Conservation (phyloP, 2,113 vertebrate genomes). For the Oostethus manadensis region DNA sequence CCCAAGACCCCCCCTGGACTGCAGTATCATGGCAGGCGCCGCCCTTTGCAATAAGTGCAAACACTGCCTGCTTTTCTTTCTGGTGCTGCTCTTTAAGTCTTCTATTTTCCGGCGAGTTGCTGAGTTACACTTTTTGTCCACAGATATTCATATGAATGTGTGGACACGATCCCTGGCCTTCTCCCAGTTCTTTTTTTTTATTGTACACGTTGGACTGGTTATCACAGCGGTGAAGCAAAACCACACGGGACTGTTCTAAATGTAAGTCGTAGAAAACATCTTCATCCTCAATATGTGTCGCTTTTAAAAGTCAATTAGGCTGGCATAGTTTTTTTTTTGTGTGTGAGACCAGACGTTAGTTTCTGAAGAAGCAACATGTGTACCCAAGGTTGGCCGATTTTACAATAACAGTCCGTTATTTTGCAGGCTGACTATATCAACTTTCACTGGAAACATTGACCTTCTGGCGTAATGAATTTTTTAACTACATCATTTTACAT, state of each 20-base stretch:
- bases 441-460: no score
- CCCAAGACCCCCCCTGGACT: no score
- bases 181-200: slow-evolving; percentile 42
- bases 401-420: background rate
- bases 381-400: background rate
- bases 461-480: no score
- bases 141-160: slow-evolving; percentile 25
- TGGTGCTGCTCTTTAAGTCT: slow-evolving; percentile 19
- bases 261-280: slow-evolving; percentile 39
- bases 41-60: slow-evolving; percentile 26
- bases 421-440: no score
- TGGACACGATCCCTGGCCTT: slow-evolving; percentile 28
- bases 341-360: slow-evolving; percentile 4
- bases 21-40: no score
- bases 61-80: slow-evolving; percentile 20
- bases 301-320: background rate
- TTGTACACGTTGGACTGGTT: slow-evolving; percentile 56
- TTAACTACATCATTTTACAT: no score
- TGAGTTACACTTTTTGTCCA: slow-evolving; percentile 48
- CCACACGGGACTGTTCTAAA: slow-evolving; percentile 44
- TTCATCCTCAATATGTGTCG: background rate
- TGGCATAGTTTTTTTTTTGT: background rate
- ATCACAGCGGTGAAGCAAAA: slow-evolving; percentile 41
- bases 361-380: background rate
- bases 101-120: slow-evolving; percentile 21